Base-by-base conservation (phyloP, 2,797 vertebrate genomes). In the Phrynocephalus forsythii region DNA sequence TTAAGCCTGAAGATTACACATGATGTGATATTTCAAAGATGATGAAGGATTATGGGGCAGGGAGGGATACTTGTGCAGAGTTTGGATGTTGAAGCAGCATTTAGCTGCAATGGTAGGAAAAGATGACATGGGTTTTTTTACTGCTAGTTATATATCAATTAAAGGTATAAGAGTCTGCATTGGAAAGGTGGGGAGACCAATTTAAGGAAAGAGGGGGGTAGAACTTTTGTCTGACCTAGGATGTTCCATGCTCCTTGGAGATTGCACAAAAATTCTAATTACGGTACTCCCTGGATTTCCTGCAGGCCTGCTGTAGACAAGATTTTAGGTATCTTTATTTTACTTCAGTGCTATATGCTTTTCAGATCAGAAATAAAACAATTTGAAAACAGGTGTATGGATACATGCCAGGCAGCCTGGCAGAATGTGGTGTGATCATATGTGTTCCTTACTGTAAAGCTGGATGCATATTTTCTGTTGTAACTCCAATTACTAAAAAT, bases 331-430 rank as follows among this genome's bases (percentile, higher is more conserved):
- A 9, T 28, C 38, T 85, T 77, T 60, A 8, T 69, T 6, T 84
- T 60, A 26, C 71, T 75, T 75, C n/a, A 56, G 6, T 38, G 4
- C 3, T 24, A 50, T 78, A 50, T 67, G n/a, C 16, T 22, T 77
- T 16, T 48, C 15, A 2, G 26, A 30, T 52, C 15, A 68, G 2
- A 48, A 67, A 76, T 76, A 9, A 84, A 84, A 66, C 13, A 28
- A 76, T 76, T 76, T 84, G 63, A 85, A 85, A 67, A 9, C 75
- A 52, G 38, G 78, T 78, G 69, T 83, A 26, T 73, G 38, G 48
- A 9, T 18, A 30, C 60, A 30, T 9, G 56, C 18, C 73, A 66
- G 33, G n/a, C 56, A 63, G 4, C 13, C 16, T 77, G 7, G 15
- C 83, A 85, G 60, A n/a, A 85, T 22, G 38, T n/a, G 28, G 18